phyloP scores from a whole-genome alignment of 1,140 invertebrate genomes.

The Drosophila mauritiana region DNA sequence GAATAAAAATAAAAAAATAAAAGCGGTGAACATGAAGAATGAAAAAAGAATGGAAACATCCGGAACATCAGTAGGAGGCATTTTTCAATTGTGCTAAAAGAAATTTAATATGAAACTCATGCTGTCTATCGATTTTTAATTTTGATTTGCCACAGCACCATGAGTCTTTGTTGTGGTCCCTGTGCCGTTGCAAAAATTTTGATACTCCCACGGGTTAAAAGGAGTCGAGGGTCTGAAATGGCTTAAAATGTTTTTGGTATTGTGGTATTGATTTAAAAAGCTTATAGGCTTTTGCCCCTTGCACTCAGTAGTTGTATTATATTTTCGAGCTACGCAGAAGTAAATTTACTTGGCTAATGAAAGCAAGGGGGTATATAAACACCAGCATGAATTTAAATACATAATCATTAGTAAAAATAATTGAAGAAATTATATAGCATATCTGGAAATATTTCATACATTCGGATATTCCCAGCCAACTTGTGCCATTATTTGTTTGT shows the following conservation, averaged over 20 bases:
- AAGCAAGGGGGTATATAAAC: no score
- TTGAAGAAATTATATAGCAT: no score
- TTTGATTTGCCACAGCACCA: slow-evolving; percentile 43
- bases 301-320: not conserved
- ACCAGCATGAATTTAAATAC: no score
- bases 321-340: no score
- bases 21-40: slow-evolving; percentile 1
- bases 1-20: slow-evolving; percentile 10
- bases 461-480: not conserved
- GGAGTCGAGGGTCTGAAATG: slow-evolving; percentile 17
- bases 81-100: slow-evolving; percentile 65
- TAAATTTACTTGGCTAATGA: no score
- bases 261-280: slow-evolving; percentile 20
- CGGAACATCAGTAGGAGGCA: slow-evolving; percentile 33
- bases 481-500: slow-evolving; percentile 19
- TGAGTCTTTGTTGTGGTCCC: slow-evolving; percentile 53
- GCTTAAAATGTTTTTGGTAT: slow-evolving; percentile 6
- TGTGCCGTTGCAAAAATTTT: slow-evolving; percentile 11
- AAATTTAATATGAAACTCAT: slow-evolving; percentile 66
- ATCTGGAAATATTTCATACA: not conserved
- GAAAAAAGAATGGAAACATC: slow-evolving; percentile 12
- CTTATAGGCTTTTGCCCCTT: not conserved
- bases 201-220: slow-evolving; percentile 2
- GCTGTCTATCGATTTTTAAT: slow-evolving; percentile 63
- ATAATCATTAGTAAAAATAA: no score